Base-by-base conservation (phyloP, 92 coral and sea anemone genomes). In the Micromussa lordhowensis region DNA sequence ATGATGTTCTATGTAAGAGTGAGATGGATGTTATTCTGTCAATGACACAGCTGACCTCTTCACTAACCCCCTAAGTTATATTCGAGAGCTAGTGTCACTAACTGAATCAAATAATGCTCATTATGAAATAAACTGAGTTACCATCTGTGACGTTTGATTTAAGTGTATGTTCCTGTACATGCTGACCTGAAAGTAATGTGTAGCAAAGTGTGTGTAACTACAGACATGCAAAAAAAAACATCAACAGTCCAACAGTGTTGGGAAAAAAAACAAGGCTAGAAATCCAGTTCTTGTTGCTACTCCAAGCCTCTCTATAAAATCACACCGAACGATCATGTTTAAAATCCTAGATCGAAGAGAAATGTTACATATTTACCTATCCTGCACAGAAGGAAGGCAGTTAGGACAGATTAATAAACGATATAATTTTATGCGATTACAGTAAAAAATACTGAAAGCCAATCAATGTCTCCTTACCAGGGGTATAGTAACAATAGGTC, bases 401-500 rank as follows among this genome's bases (percentile, higher is more conserved):
- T 51, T 1, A 51, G 3, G 57, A 9, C 17, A 55, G 22, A 21
- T 15, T 19, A 55, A 3, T 21, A 55, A 55, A 55, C 6, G 22
- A 55, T 55, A 16, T 16, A 55, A 17, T 15, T 15, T 19, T 19
- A 4, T 10, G 18, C 21, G 19, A 24, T 61, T 5, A 63, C 11
- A 63, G 29, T 24, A 24, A 24, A 7, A 24, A 63, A 63, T 55
- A 55, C 61, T 5, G 0, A 5, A 66, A 26, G 26, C 16, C 18
- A 12, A 66, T 26, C 71, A 14, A 0, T 66, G 18, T 38, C 18
- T 49, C 30, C 88, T 77, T 80, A 95, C 98, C 95, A 10, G 96
- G 98, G 1, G 93, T 89, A 21, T 95, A 93, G 61, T 95, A 93
- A 55, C 96, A 93, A 61, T 92, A 95, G 15, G 94, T 91, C 66